Percentiles rank a stretch among this genome's conserved stretches.
Conservation (phyloP, 2,797 vertebrate species). For the Acanthurus tractus region DNA sequence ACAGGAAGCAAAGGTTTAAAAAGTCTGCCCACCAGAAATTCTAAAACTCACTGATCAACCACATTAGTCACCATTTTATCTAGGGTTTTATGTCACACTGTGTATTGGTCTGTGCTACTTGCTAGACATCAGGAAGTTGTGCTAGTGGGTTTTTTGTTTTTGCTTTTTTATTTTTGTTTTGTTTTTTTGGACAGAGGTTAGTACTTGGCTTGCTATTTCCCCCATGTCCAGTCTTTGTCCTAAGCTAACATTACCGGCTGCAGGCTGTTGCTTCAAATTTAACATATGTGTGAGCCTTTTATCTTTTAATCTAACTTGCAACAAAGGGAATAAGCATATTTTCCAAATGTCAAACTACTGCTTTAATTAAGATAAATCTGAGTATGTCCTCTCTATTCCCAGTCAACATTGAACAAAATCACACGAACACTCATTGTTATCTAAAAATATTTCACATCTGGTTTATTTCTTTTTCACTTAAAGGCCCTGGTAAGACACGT, state of each 20-base stretch:
- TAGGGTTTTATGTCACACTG: neutral
- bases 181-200: no score
- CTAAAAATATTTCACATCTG: neutral
- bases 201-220: no score
- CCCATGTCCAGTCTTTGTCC: neutral
- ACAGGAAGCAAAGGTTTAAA: neutral
- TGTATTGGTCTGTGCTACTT: neutral
- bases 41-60: neutral
- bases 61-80: neutral
- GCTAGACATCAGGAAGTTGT: neutral
- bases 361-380: neutral
- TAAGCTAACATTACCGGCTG: neutral
- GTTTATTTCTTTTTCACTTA: slow-evolving; percentile 26
- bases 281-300: neutral
- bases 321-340: neutral
- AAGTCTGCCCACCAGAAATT: neutral
- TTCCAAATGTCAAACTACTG: neutral
- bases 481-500: slow-evolving; percentile 97
- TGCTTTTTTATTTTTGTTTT: no score
- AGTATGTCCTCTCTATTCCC: neutral
- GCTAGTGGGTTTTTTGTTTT: no score
- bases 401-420: slow-evolving; percentile 1
- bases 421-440: neutral
- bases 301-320: neutral
- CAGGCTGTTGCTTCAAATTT: neutral